Percentiles rank a stretch among this genome's conserved stretches.
Evolutionary conservation across 2,113 vertebrate species (phyloP).

Genomic region (Brachyhypopomus gauderio): DNA sequence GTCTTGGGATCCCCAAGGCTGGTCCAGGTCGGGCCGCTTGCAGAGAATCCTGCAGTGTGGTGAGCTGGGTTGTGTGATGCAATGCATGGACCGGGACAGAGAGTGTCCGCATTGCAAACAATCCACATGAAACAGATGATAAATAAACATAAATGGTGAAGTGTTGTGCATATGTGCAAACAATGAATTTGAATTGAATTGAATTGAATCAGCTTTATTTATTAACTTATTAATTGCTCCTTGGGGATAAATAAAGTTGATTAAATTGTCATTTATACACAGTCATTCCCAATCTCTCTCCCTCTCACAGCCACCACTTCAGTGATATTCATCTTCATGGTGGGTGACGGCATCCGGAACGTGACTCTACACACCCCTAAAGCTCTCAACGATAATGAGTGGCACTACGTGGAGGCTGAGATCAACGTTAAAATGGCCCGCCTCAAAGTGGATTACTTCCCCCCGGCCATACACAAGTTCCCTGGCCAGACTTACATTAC

Average conservation of each 20-base stretch:
- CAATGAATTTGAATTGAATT: no score
- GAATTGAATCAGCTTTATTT: no score
- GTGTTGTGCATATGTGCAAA: no score
- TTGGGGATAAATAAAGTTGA: no score
- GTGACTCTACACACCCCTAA: conserved; percentile 78
- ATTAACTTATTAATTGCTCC: no score
- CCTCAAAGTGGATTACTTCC: conserved; percentile 91
- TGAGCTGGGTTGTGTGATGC: no score
- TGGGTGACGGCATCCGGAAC: conserved; percentile 92
- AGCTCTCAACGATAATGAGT: conserved; percentile 89
- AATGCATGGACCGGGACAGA: no score
- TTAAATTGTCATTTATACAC: no score
- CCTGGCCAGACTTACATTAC: conserved; percentile 89
- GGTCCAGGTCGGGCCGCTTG: no score
- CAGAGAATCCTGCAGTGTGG: no score
- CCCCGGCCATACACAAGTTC: conserved; percentile 83
- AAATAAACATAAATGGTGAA: background rate
- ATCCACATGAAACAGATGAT: background rate
- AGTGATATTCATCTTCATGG: conserved; percentile 86
- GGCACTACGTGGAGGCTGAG: conserved; percentile 94
- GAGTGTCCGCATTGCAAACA: no score
- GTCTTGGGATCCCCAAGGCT: background rate
- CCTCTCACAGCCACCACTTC: conserved; percentile 80
- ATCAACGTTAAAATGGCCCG: conserved; percentile 91
- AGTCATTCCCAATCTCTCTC: conserved; percentile 9